Conservation (phyloP, 2,888 invertebrate genomes). For the Drosophila quinaria region DNA sequence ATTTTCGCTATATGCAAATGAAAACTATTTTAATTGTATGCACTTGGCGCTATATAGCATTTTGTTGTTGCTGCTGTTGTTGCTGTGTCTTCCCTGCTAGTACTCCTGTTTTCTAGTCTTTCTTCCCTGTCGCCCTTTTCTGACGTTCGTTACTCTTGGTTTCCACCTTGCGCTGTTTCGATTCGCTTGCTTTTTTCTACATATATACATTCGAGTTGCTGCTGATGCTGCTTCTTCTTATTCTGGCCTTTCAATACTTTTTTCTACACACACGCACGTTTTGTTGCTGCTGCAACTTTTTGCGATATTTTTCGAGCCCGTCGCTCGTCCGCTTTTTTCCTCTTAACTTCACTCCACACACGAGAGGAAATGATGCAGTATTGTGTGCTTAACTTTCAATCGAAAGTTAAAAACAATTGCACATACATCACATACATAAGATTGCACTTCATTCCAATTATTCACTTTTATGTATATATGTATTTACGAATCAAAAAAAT, state of each 20-base stretch:
- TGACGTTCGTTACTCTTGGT: constrained; percentile 47
- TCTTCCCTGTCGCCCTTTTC: constrained; percentile 47
- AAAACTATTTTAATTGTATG: constrained; percentile 53
- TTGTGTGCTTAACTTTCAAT: constrained; percentile 47
- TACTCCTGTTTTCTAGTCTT: constrained; percentile 30
- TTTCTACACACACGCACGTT: constrained; percentile 60
- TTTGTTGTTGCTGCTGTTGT: constrained; percentile 29
- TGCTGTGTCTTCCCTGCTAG: constrained; percentile 22
- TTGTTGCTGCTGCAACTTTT: constrained; percentile 59
- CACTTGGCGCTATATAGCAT: constrained; percentile 44
- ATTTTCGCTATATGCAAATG: constrained; percentile 51
- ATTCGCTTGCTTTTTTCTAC: constrained; percentile 34
- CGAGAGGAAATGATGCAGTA: constrained; percentile 39
- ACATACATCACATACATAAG: constrained; percentile 44
- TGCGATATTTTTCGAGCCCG: constrained; percentile 60
- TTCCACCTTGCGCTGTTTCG: constrained; percentile 48
- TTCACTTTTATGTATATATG: constrained; percentile 41
- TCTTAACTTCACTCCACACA: constrained; percentile 12
- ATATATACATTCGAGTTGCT: constrained; percentile 33
- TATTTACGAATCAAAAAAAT: constrained; percentile 73
- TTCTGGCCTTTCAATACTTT: constrained; percentile 53
- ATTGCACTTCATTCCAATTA: constrained; percentile 56
- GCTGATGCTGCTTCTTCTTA: constrained; percentile 26
- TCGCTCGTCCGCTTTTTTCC: constrained; percentile 38
- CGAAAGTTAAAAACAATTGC: constrained; percentile 37